Conservation (phyloP, 2,113 vertebrate species). For the Sclerurus mexicanus region DNA sequence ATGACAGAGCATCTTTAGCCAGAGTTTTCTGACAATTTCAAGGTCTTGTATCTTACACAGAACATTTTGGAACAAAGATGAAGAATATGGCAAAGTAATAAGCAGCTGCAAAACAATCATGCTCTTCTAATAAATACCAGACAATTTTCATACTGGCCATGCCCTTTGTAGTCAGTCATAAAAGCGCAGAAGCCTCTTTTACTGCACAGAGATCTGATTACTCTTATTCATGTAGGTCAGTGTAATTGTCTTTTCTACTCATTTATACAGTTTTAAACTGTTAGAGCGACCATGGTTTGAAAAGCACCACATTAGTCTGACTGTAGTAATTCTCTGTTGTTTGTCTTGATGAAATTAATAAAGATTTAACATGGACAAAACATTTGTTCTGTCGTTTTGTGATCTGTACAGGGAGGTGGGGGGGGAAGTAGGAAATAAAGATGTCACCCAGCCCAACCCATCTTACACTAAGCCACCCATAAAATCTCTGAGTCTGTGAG, state of each 20-base stretch:
- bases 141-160: not conserved
- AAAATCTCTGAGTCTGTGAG: not conserved
- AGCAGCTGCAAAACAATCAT: not conserved
- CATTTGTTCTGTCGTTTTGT: not conserved
- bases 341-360: constrained; percentile 33
- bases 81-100: not conserved
- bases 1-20: not conserved
- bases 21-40: not conserved
- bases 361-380: constrained; percentile 1
- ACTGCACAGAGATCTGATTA: not conserved
- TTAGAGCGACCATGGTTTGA: not conserved
- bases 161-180: not conserved
- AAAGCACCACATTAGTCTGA: not conserved
- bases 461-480: not conserved
- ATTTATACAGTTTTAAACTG: not conserved
- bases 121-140: not conserved
- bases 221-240: not conserved
- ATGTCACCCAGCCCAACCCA: not conserved
- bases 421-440: not conserved
- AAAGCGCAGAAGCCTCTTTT: not conserved
- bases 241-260: not conserved
- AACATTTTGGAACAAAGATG: not conserved
- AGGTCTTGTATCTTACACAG: not conserved
- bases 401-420: not conserved
- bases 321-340: not conserved